Evolutionary conservation across 2,797 vertebrate genomes (phyloP).

Genomic region (Urocyon cinereoargenteus): DNA sequence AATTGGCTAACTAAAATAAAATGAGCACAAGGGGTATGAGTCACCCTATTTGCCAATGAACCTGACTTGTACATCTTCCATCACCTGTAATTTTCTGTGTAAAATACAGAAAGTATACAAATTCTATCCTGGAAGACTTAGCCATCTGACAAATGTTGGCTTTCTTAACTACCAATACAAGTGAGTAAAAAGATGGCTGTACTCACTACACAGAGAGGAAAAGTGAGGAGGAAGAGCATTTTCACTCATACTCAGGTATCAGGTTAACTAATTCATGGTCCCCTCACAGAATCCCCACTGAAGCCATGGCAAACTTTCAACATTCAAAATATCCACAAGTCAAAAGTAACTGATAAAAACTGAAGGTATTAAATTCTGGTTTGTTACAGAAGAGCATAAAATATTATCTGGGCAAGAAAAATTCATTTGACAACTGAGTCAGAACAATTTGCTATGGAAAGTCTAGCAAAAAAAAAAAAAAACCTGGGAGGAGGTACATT

Average conservation of each 20-base stretch:
- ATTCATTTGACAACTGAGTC: constrained; percentile 71
- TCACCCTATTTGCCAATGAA: not conserved
- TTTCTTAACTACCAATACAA: not conserved
- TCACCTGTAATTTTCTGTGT: not conserved
- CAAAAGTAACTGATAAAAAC: constrained; percentile 57
- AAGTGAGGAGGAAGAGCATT: not conserved
- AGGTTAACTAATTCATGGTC: not conserved
- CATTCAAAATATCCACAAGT: not conserved
- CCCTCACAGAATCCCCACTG: not conserved
- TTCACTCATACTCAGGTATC: not conserved
- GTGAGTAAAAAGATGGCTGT: not conserved
- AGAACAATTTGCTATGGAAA: constrained; percentile 75
- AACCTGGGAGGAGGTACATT: not conserved
- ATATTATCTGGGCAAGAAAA: constrained; percentile 65
- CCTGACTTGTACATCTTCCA: not conserved
- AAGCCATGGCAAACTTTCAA: not conserved
- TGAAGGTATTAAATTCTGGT: constrained; percentile 58
- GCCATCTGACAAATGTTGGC: not conserved
- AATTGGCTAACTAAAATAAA: not conserved
- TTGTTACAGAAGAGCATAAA: constrained; percentile 37
- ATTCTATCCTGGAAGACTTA: not conserved
- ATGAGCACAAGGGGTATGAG: not conserved
- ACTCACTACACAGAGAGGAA: not conserved
- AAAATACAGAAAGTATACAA: not conserved
- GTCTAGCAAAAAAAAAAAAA: not conserved